Base-by-base conservation (phyloP, 2,113 vertebrate species). In the Cheilinus undulatus region DNA sequence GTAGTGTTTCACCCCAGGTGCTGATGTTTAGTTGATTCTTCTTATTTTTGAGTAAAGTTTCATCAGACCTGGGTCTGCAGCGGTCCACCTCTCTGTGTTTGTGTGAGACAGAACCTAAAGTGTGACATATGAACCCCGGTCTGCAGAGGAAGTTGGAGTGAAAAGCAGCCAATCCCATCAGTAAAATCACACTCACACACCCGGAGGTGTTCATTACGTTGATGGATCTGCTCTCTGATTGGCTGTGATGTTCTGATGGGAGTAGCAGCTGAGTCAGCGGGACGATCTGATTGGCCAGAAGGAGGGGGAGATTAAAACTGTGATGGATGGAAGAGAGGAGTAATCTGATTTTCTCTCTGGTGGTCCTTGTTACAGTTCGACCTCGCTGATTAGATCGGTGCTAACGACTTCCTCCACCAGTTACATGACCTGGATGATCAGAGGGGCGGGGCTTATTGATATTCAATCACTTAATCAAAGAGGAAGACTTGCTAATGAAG, bases 151-250 rank as follows among this genome's bases (percentile, higher is more conserved):
- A 53, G 54, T 69, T 56, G 40, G 26, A 69, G 34, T 59, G 60
- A 54, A 65, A 65, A 24, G n/a, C n/a, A 4, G 36, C 65, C 66
- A 45, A 52, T 49, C 65, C 63, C 28, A 36, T 32, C 32, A 12
- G 3, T 15, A n/a, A 24, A 27, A 52, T 32, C 51, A 11, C 56
- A 20, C 30, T n/a, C 54, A 10, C 60, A 20, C 49, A 3, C 19
- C 13, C 30, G 1, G 61, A 50, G 2, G 43, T 23, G 53, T 59
- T 66, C 65, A 70, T 83, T 62, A 75, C 43, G 0, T 3, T 70
- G 80, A 83, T 20, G 1, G 49, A 78, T 70, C 61, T 56, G 23
- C 66, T 27, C 28, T 56, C 42, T 71, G 66, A 83, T 83, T 83
- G 70, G 75, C 20, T 22, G 15, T 10, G 38, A 57, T 61, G 8